Base-by-base conservation (phyloP, 1,140 invertebrate genomes). In the Magallana ariakensis region DNA sequence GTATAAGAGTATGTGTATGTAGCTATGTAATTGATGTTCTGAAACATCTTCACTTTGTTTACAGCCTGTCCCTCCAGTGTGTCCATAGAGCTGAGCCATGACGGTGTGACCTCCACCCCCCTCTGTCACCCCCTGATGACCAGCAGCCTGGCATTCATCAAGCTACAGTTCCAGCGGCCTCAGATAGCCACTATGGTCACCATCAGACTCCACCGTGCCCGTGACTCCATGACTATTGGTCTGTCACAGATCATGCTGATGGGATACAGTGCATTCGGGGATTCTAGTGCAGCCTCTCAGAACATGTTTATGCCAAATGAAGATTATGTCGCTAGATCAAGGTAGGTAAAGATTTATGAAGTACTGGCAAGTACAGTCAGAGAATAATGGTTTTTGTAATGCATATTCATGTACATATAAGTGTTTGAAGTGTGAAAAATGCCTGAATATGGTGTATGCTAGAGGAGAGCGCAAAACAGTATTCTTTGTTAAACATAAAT, bases 1-100 rank as follows among this genome's bases (percentile, higher is more conserved):
- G n/a, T n/a, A n/a, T n/a, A n/a, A n/a, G n/a, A n/a, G n/a, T n/a
- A n/a, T n/a, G n/a, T 46, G 33, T 62, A 62, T 62, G 19, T 19
- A 62, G 15, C 8, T 62, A 16, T 62, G 19, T 15, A 16, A 5
- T 22, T 22, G 70, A 62, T 8, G 8, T 16, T 22, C 15, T 54
- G 9, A 3, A 82, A 54, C 15, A 53, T 55, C 16, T 82, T 91
- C 88, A 92, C 92, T 54, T 80, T 57, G 83, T 53, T 90, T 93
- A 55, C 93, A 96, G 97, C 97, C 7, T 98, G 97, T 91, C 98
- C 98, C 7, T 97, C 97, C 10, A 97, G 97, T n/a, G 97, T 99
- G 1, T 97, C 97, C 11, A 94, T 98, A 55, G 98, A 98, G 94
- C 94, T 96, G 33, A 96, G 96, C n/a, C 94, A 96, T 46, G 96